phyloP scores from a whole-genome alignment of 2,797 vertebrate species.

The Gouania willdenowi region DNA sequence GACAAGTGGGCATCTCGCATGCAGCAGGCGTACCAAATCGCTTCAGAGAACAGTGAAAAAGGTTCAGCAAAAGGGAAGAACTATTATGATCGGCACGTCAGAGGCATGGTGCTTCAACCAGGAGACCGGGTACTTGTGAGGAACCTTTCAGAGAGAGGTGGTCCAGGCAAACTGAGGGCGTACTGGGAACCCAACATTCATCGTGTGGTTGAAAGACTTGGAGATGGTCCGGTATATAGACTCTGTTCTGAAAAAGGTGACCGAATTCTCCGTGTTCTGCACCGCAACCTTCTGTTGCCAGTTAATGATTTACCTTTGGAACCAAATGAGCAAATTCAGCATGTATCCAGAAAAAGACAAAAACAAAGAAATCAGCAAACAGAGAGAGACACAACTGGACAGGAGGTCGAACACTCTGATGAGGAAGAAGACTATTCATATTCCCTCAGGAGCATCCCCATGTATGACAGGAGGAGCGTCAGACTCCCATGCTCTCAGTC shows the following conservation, averaged over 20 bases:
- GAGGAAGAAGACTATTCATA: too few species aligned
- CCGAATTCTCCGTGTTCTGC: neutral
- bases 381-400: too few species aligned
- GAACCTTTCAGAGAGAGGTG: slow-evolving; percentile 2
- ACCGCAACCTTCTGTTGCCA: neutral
- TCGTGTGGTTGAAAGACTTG: neutral
- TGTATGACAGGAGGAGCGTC: too few species aligned
- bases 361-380: too few species aligned
- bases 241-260: neutral
- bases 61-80: too few species aligned
- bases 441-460: too few species aligned
- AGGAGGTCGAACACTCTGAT: too few species aligned
- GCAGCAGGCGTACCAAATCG: slow-evolving; percentile 2
- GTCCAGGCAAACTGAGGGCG: neutral
- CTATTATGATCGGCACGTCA: neutral
- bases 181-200: slow-evolving; percentile 1
- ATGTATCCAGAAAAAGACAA: too few species aligned
- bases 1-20: neutral
- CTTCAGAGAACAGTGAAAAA: slow-evolving; percentile 5
- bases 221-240: neutral
- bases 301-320: neutral
- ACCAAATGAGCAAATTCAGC: neutral
- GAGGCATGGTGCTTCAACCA: neutral
- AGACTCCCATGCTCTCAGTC: too few species aligned
- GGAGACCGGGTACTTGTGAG: neutral